Conservation (phyloP, 92 coral and sea anemone genomes). For the Muricea muricata region DNA sequence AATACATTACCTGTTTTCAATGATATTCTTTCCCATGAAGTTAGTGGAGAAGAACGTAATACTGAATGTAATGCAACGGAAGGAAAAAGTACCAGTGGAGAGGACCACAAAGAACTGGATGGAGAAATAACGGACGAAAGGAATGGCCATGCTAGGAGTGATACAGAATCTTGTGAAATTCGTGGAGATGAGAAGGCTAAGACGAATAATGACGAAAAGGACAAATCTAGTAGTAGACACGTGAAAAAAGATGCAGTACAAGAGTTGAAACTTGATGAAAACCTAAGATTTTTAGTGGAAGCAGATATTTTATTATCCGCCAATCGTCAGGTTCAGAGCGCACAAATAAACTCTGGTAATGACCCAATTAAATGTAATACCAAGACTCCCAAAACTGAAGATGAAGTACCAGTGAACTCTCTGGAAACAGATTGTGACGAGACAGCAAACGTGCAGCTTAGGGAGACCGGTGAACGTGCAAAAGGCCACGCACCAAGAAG, state of each 20-base stretch:
- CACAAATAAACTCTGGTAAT: background rate
- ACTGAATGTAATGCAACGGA: background rate
- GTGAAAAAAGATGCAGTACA: background rate
- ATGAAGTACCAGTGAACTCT: background rate
- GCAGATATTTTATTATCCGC: slow-evolving; percentile 8
- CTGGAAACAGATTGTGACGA: background rate
- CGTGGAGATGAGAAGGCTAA: background rate
- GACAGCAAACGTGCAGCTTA: background rate
- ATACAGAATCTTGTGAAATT: background rate
- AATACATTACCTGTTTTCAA: background rate
- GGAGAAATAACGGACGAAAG: background rate
- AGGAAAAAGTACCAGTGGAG: background rate
- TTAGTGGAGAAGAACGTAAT: background rate
- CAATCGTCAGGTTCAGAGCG: background rate
- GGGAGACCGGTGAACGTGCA: background rate
- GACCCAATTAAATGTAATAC: background rate
- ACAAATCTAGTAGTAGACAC: background rate
- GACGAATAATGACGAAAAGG: background rate
- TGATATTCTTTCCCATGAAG: slow-evolving; percentile 4
- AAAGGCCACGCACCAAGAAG: background rate
- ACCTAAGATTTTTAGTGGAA: background rate
- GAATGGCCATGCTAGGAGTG: background rate
- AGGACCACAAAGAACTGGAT: background rate
- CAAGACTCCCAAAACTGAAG: background rate
- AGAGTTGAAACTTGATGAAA: background rate